Conservation (phyloP, 2,888 invertebrate genomes). For the Junonia oenone region DNA sequence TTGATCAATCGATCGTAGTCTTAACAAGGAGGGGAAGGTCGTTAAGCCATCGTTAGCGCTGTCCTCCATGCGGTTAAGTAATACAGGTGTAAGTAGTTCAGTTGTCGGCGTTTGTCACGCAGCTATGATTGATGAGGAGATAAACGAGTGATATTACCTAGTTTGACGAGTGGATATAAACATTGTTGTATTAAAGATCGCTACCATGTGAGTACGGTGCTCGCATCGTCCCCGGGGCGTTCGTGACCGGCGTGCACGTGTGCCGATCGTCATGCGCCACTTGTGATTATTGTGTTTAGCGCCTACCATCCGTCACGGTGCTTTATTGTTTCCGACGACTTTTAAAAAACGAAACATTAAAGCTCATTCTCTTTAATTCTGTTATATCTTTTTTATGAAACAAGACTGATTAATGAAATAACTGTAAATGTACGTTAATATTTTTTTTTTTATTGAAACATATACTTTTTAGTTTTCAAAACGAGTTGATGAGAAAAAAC, state of each 20-base stretch:
- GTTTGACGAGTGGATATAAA: conserved; percentile 47
- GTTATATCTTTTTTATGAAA: not conserved
- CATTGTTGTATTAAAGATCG: conserved; percentile 50
- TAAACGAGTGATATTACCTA: conserved; percentile 52
- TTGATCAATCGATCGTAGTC: conserved; percentile 19
- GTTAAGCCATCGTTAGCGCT: conserved; percentile 44
- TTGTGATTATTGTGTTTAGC: conserved; percentile 67
- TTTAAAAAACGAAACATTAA: not conserved
- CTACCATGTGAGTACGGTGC: conserved; percentile 37
- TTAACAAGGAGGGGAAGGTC: conserved; percentile 49
- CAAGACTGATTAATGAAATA: not conserved
- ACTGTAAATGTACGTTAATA: too few relatives aligned
- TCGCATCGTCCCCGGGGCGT: conserved; percentile 50
- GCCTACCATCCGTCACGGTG: conserved; percentile 38
- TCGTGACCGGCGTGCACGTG: conserved; percentile 71
- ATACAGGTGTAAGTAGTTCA: conserved; percentile 50
- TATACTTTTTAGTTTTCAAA: not conserved
- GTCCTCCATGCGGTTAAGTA: conserved; percentile 47
- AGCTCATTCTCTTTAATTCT: too few relatives aligned
- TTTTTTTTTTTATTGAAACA: not conserved
- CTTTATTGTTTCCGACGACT: conserved; percentile 12
- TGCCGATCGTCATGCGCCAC: conserved; percentile 68
- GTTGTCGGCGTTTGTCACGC: conserved; percentile 49
- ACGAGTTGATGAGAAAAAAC: not conserved
- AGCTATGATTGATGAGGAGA: conserved; percentile 53